Percentiles rank a stretch among this genome's conserved stretches.
These are phyloP conservation scores for Lemur catta DNA, from an alignment of 2,797 vertebrate species.

Conservation along the genomic window DNA sequence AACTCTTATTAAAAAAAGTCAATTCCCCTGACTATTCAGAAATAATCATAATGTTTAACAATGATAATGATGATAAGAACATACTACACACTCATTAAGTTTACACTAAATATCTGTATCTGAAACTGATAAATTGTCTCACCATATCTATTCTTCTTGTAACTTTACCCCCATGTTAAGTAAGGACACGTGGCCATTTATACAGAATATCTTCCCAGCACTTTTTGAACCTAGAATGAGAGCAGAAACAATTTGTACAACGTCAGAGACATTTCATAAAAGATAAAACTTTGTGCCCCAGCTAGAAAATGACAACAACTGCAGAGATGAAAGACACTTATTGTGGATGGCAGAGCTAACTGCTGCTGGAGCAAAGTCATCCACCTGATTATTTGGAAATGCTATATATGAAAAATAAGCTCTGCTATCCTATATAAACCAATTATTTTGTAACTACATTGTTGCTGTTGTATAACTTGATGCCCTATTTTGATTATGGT, in stretches of 20 bases:
- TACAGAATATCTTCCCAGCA: background rate
- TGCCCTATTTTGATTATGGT: background rate
- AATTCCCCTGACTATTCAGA: background rate
- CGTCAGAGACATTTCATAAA: background rate
- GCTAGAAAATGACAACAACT: background rate
- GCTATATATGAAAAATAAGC: background rate
- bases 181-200: background rate
- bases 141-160: background rate
- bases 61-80: background rate
- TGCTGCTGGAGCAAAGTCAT: background rate
- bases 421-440: background rate
- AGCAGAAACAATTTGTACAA: background rate
- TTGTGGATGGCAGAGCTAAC: no score
- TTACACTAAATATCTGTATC: background rate
- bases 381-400: background rate
- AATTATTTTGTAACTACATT: background rate
- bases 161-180: background rate
- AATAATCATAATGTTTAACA: background rate
- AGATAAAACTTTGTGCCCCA: background rate
- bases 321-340: background rate
- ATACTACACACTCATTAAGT: background rate
- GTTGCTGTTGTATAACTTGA: background rate
- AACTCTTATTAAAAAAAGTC: background rate
- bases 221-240: background rate
- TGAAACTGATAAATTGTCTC: background rate